Evolutionary conservation across 1,140 invertebrate genomes (phyloP).

Genomic region (Drosophila littoralis): DNA sequence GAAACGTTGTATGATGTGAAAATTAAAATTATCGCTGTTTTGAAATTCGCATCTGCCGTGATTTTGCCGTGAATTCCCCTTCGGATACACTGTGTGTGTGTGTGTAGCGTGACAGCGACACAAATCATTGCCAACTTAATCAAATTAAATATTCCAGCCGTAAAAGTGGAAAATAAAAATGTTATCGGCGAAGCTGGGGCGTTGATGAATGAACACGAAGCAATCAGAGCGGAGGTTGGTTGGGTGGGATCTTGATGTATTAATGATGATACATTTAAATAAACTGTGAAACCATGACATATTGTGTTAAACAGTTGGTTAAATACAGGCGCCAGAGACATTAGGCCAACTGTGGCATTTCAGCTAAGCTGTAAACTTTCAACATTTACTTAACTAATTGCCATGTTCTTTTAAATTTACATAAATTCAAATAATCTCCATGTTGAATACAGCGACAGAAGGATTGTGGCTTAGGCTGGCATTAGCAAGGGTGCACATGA

Average conservation of each 20-base stretch:
- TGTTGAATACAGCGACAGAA: slow-evolving; percentile 24
- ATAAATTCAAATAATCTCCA: slow-evolving; percentile 56
- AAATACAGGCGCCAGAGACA: slow-evolving; percentile 48
- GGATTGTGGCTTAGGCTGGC: slow-evolving; percentile 41
- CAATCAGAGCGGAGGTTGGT: slow-evolving; percentile 28
- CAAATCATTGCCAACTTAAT: slow-evolving; percentile 81
- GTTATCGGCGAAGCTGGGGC: slow-evolving; percentile 46
- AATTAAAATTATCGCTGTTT: slow-evolving; percentile 55
- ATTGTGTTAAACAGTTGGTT: slow-evolving; percentile 59
- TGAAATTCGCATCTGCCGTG: slow-evolving; percentile 58
- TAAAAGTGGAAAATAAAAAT: slow-evolving; percentile 77
- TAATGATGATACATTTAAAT: slow-evolving; percentile 70
- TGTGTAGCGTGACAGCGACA: slow-evolving; percentile 41
- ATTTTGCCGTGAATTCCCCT: slow-evolving; percentile 60
- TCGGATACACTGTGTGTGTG: slow-evolving; percentile 16
- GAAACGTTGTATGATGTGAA: slow-evolving; percentile 41
- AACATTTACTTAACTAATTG: slow-evolving; percentile 77
- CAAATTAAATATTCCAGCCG: slow-evolving; percentile 80
- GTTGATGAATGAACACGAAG: slow-evolving; percentile 59
- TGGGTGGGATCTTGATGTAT: slow-evolving; percentile 22
- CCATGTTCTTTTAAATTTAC: slow-evolving; percentile 67
- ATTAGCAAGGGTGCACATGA: slow-evolving; percentile 13
- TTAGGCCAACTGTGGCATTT: slow-evolving; percentile 50
- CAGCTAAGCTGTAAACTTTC: slow-evolving; percentile 57
- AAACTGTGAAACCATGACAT: slow-evolving; percentile 74